Evolutionary conservation across 2,888 invertebrate species (phyloP), one percentile per base, ranked within the genome.

Genomic region (Arrhopalites spinosus): DNA sequence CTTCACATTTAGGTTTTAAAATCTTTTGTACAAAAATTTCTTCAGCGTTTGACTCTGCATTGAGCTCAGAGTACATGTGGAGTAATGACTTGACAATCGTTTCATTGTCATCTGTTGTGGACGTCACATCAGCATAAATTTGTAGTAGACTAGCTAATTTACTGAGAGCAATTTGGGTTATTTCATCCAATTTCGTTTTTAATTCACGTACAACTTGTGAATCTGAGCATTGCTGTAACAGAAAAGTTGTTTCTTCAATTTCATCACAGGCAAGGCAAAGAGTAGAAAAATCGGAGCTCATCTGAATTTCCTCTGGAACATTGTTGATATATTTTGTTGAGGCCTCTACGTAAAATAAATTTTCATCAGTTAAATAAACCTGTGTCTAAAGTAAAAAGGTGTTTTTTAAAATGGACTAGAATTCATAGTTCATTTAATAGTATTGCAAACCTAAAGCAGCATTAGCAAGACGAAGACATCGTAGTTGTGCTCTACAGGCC

Each of bases 1-100:
- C 69, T 66, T 80, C 79, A 74, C 82, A 82, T 43, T 78, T 78
- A 17, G 81, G 81, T 61, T 79, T 79, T 13, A 82, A 73, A 30
- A 81, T 77, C 56, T 79, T 74, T 25, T 73, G 20, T 0, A 78
- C 67, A 76, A 82, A 81, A 25, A 81, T 73, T 25, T 79, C 61
- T 64, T 82, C 82, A 20, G 81, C 82, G 61, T 75, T 70, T n/a
- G 67, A 53, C 27, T 81, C 81, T 50, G 76, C 78, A 59, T 80
- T 76, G 15, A 82, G 68, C 45, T 82, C 81, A 20, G 79, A 74
- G 64, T 81, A 82, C 78, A 81, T 72, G 29, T 78, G 75, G 0
- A 82, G 74, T n/a, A 82, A 23, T 15, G 77, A 80, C 25, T 68
- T 81, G 5, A 81, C 77, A 30, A 78, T 27, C 11, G 59, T 43